Conservation (phyloP, 2,113 vertebrate genomes). For the Thunnus maccoyii region DNA sequence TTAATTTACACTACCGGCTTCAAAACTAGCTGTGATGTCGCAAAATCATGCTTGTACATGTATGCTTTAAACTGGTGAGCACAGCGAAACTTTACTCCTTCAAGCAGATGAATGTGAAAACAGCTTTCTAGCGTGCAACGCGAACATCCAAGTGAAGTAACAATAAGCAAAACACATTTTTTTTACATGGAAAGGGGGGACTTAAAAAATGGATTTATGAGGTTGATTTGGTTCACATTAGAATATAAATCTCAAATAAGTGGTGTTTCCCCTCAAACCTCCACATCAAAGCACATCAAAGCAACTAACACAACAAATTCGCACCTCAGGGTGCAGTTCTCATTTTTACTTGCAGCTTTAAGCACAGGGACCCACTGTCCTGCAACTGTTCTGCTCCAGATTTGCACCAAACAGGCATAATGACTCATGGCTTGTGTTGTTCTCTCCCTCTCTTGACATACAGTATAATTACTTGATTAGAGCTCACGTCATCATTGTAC, state of each 20-base stretch:
- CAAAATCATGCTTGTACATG: background rate
- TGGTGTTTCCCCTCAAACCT: constrained; percentile 29
- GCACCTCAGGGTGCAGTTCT: constrained; percentile 33
- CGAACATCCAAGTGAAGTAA: background rate
- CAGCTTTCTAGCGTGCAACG: background rate
- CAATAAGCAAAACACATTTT: background rate
- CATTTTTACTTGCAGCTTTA: background rate
- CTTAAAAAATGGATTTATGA: background rate
- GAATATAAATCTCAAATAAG: constrained; percentile 22
- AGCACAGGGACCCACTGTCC: constrained; percentile 15
- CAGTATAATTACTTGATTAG: constrained; percentile 70
- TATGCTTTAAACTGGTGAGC: background rate
- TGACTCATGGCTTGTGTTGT: constrained; percentile 59
- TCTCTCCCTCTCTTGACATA: constrained; percentile 31
- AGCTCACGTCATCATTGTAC: constrained; percentile 63
- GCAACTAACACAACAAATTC: constrained; percentile 15
- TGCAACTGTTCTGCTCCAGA: constrained; percentile 16
- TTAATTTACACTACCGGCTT: background rate
- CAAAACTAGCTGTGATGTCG: background rate
- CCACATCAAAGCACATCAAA: constrained; percentile 55
- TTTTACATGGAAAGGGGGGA: background rate
- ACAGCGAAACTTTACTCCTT: background rate
- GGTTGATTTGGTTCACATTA: background rate
- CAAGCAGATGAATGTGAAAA: background rate
- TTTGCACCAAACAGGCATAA: constrained; percentile 20